Conservation (phyloP, 2,888 invertebrate genomes). For the Agriotes lineatus region DNA sequence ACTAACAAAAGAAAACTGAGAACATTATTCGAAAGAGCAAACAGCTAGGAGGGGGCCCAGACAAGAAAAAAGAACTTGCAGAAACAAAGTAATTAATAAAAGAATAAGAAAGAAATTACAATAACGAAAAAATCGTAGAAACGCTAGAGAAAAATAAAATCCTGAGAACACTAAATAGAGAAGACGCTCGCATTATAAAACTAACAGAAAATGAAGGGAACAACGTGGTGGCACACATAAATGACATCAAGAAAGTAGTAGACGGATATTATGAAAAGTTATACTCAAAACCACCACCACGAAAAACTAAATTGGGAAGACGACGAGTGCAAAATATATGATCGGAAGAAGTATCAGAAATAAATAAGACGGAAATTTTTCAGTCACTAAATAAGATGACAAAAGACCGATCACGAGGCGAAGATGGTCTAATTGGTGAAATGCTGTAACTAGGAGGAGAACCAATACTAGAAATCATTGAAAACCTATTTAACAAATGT, state of each 20-base stretch:
- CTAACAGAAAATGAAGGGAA: neutral
- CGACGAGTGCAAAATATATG: neutral
- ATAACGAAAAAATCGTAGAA: neutral
- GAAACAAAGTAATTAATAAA: neutral
- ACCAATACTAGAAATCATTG: neutral
- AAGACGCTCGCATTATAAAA: neutral
- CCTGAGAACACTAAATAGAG: neutral
- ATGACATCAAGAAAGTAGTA: neutral
- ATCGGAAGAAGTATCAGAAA: slow-evolving; percentile 3
- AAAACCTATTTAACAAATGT: neutral
- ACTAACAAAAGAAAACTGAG: neutral
- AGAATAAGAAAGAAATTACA: neutral
- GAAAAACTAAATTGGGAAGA: slow-evolving; percentile 3
- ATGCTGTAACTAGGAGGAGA: too few relatives aligned
- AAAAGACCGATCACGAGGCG: neutral
- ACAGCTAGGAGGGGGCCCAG: neutral
- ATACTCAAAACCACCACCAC: neutral
- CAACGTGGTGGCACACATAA: neutral
- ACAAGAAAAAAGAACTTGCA: neutral
- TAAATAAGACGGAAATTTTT: neutral
- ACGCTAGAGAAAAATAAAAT: neutral
- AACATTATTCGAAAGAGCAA: neutral
- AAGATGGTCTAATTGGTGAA: slow-evolving; percentile 3
- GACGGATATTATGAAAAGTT: neutral
- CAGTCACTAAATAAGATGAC: slow-evolving; percentile 9